Base-by-base conservation (phyloP, 2,888 invertebrate genomes). In the Chloroclystis v-ata region DNA sequence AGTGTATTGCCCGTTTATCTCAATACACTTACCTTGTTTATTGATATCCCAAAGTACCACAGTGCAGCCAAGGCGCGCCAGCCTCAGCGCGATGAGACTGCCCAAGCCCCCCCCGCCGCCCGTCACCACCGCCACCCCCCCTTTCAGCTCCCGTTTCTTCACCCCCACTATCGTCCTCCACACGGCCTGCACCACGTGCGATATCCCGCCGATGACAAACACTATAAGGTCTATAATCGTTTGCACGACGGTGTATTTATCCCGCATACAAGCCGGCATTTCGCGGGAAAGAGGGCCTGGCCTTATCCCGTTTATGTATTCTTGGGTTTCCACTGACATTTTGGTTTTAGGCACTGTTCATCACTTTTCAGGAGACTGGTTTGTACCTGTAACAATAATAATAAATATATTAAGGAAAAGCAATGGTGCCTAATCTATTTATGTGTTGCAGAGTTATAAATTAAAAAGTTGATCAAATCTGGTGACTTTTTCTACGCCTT, bases 41-140 rank as follows among this genome's bases (percentile, higher is more conserved):
- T 96, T 95, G 59, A 97, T 93, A 78, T 98, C 97, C 97, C 97
- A 97, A 44, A 97, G 87, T 28, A 97, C 92, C 44, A 97, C 90
- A 53, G 90, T 92, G 57, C 94, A 94, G 42, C 95, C 94, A 47
- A 94, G 89, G 66, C 93, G 89, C 12, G 94, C 93, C 37, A 97
- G 88, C 60, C 93, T 89, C 59, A 93, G 75, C 1, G 95, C 92
- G 46, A 96, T 81, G 41, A 95, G 89, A 55, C 95, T 90, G 4
- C 97, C 97, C 10, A 97, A 85, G 2, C 96, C 97, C 28, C 94
- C 93, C 26, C 96, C 97, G 11, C 95, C 96, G 0, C 97, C 97
- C 0, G 97, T 97, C 20, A 97, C 92, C 35, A 97, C 88, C 0
- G 95, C 95, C 28, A 95, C 90, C 67, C 95, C 93, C 28, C 93